Percentiles rank a stretch among this genome's conserved stretches.
These are phyloP conservation scores for Pseudoips prasinana DNA, from an alignment of 2,888 invertebrate genomes.

Conservation along the genomic window DNA sequence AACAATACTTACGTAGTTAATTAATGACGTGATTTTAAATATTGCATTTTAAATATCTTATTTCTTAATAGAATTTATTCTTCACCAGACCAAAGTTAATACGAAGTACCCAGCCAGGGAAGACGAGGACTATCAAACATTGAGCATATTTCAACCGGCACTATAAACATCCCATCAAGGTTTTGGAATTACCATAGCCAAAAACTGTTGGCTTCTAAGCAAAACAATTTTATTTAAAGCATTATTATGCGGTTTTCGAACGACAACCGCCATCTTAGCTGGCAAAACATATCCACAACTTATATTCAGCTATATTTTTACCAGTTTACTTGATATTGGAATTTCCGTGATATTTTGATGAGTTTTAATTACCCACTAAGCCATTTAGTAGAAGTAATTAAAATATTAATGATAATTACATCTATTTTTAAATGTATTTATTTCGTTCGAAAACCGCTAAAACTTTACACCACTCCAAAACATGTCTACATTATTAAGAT, in stretches of 20 bases:
- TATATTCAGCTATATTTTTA: too few species aligned
- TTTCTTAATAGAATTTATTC: too few species aligned
- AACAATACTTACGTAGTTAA: too few species aligned
- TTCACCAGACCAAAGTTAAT: too few species aligned
- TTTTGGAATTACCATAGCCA: conserved; percentile 51
- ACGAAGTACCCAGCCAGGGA: conserved; percentile 46
- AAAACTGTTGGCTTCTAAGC: conserved; percentile 59
- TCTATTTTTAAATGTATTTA: neutral
- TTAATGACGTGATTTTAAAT: too few species aligned
- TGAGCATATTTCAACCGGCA: conserved; percentile 65
- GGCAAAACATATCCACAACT: conserved; percentile 17
- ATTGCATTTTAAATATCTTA: too few species aligned
- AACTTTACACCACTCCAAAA: conserved; percentile 44
- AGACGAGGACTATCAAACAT: conserved; percentile 56
- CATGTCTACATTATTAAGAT: conserved; percentile 51
- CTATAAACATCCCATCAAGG: conserved; percentile 53
- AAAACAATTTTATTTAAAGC: conserved; percentile 58
- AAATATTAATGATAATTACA: too few species aligned
- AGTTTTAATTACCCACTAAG: conserved; percentile 25
- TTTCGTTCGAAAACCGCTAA: conserved; percentile 53
- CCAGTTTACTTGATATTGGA: too few species aligned
- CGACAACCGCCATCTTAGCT: conserved; percentile 35
- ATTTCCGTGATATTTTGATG: too few species aligned
- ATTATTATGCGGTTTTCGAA: conserved; percentile 53
- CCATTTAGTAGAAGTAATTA: conserved; percentile 19